A percentile compares a stretch with the other conserved stretches of the same genome.
Evolutionary conservation across 2,113 vertebrate species (phyloP).

Genomic region (Ia io): DNA sequence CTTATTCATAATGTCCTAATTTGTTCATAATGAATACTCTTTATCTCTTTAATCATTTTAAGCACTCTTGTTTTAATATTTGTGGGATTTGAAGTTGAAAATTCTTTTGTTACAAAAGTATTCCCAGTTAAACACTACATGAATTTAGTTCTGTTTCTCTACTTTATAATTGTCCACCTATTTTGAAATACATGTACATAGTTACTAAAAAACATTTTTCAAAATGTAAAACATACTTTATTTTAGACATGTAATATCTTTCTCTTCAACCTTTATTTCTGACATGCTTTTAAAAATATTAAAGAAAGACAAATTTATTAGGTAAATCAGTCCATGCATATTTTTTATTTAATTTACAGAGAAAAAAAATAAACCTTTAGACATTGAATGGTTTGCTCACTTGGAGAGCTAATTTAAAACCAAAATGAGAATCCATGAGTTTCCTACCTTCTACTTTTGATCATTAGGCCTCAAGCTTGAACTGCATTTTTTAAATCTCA

Average conservation of each 20-base stretch:
- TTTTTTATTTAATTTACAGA: constrained; percentile 17
- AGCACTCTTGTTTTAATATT: constrained; percentile 23
- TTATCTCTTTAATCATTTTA: constrained; percentile 12
- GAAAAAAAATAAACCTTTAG: not conserved
- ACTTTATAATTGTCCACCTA: constrained; percentile 23
- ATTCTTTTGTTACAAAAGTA: not conserved
- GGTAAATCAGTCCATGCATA: not conserved
- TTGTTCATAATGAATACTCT: not conserved
- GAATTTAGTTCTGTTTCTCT: not conserved
- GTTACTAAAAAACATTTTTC: not conserved
- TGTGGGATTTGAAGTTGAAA: not conserved
- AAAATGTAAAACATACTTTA: not conserved
- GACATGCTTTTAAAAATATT: constrained; percentile 21
- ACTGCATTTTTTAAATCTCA: not conserved
- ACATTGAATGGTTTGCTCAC: not conserved
- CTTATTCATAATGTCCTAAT: not conserved
- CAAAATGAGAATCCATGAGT: not conserved
- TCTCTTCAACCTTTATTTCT: constrained; percentile 1
- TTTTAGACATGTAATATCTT: not conserved
- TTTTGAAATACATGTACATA: not conserved
- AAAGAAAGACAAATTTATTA: not conserved
- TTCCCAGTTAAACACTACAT: not conserved
- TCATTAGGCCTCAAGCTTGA: not conserved
- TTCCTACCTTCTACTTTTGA: not conserved
- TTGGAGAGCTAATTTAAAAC: not conserved